These are phyloP conservation scores for Athripsodes cinereus DNA, from an alignment of 2,888 invertebrate species.

Conservation along the genomic window DNA sequence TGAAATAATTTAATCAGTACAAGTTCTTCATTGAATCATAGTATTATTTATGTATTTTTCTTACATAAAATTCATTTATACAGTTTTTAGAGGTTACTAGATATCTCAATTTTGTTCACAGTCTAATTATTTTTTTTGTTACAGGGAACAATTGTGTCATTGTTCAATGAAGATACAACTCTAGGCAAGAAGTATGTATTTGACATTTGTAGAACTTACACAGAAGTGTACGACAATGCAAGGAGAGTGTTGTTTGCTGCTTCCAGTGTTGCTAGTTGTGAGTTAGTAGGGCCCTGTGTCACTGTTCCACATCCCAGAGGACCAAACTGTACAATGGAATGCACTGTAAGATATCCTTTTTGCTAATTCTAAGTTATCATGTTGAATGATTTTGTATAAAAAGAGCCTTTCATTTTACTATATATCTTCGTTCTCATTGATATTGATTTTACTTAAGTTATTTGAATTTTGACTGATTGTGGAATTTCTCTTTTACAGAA, in stretches of 20 bases:
- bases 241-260: constrained; percentile 63
- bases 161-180: constrained; percentile 84
- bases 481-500: constrained; percentile 18
- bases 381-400: too few relatives aligned
- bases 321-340: constrained; percentile 30
- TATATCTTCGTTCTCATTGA: too few relatives aligned
- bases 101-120: too few relatives aligned
- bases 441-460: too few relatives aligned
- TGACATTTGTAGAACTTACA: constrained; percentile 81
- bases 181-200: constrained; percentile 86
- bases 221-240: constrained; percentile 86
- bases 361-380: too few relatives aligned
- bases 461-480: not conserved
- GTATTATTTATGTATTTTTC: too few relatives aligned
- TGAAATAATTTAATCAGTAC: too few relatives aligned
- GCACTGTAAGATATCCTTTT: constrained; percentile 34
- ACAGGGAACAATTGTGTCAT: constrained; percentile 80
- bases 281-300: constrained; percentile 18
- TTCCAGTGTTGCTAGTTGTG: constrained; percentile 34
- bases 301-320: constrained; percentile 24
- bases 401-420: too few relatives aligned
- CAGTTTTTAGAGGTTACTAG: not conserved
- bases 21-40: too few relatives aligned
- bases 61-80: not conserved
- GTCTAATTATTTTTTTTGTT: constrained; percentile 23